A percentile compares a stretch with the other conserved stretches of the same genome.
These are phyloP conservation scores for Plectrocnemia conspersa DNA, from an alignment of 1,140 invertebrate genomes.

Conservation along the genomic window DNA sequence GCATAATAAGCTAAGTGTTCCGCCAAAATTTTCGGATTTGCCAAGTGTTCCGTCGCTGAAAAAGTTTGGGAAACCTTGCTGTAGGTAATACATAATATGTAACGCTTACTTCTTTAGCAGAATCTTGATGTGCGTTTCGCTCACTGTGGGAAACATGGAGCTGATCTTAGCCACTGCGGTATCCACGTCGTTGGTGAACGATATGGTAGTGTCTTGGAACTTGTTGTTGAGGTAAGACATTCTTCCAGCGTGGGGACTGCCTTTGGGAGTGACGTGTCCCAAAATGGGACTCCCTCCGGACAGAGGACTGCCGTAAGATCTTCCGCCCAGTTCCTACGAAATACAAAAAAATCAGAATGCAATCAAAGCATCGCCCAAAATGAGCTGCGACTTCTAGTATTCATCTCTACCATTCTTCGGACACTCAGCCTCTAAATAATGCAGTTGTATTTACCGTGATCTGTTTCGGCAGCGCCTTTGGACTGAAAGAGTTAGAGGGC, in stretches of 20 bases:
- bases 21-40: too few species aligned
- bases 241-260: constrained; percentile 45
- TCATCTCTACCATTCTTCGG: neutral
- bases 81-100: neutral
- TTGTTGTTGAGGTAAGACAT: constrained; percentile 52
- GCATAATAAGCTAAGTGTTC: too few species aligned
- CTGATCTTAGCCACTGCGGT: constrained; percentile 75
- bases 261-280: constrained; percentile 51
- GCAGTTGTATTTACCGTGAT: constrained; percentile 45
- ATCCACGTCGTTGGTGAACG: constrained; percentile 60
- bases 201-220: constrained; percentile 64
- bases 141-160: constrained; percentile 87
- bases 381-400: neutral
- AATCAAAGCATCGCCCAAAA: neutral
- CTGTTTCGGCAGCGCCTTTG: constrained; percentile 46
- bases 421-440: constrained; percentile 1
- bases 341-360: constrained; percentile 12
- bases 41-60: too few species aligned
- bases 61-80: too few species aligned
- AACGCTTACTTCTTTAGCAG: constrained; percentile 80
- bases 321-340: constrained; percentile 40
- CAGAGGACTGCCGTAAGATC: constrained; percentile 42
- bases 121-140: constrained; percentile 80
- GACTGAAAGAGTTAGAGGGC: constrained; percentile 48
- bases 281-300: constrained; percentile 47